Conservation (phyloP, 2,113 vertebrate genomes). For the Neodon shergylaensis region DNA sequence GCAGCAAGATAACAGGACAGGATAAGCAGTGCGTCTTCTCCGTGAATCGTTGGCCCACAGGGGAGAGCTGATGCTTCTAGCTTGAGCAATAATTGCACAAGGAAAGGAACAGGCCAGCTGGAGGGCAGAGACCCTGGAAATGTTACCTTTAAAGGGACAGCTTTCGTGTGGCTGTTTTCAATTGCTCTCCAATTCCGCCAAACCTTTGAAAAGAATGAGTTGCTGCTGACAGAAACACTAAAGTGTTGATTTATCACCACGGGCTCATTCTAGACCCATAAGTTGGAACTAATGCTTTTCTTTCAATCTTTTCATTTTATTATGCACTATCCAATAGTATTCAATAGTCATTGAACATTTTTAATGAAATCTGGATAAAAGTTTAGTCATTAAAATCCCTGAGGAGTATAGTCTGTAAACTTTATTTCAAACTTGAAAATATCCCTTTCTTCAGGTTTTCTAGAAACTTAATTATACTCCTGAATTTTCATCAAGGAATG, state of each 20-base stretch:
- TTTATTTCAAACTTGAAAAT: neutral
- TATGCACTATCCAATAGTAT: neutral
- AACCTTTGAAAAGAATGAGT: neutral
- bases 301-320: neutral
- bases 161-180: neutral
- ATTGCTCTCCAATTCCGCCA: neutral
- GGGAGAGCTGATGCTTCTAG: neutral
- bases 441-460: neutral
- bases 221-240: neutral
- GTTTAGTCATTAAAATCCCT: neutral
- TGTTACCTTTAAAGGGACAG: neutral
- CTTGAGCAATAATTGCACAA: neutral
- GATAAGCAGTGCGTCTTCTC: neutral
- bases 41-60: conserved; percentile 5
- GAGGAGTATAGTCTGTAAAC: neutral
- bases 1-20: neutral
- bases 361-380: neutral
- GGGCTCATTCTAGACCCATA: neutral
- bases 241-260: neutral
- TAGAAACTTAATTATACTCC: neutral
- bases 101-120: neutral
- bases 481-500: neutral
- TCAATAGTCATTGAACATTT: neutral
- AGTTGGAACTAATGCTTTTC: neutral
- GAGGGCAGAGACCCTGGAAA: neutral